Percentiles rank a stretch among this genome's conserved stretches.
These are phyloP conservation scores for Tachuris rubrigastra DNA, from an alignment of 2,113 vertebrate genomes.

Conservation along the genomic window DNA sequence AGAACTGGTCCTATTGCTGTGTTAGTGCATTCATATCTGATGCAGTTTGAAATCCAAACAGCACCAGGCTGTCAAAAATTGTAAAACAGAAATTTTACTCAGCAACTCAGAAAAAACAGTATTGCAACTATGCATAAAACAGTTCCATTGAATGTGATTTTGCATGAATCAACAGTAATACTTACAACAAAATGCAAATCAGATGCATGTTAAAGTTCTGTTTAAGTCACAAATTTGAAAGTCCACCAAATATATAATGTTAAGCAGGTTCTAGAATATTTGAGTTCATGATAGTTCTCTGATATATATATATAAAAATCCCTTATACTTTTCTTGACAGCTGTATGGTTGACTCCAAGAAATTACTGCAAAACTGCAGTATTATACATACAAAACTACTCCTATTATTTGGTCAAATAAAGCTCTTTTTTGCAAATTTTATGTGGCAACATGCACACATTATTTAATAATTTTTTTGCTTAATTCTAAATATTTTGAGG, in stretches of 20 bases:
- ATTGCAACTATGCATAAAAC: not conserved
- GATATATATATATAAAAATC: not conserved
- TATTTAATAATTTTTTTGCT: not conserved
- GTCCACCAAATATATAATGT: not conserved
- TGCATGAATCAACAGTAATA: not conserved
- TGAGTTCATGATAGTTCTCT: not conserved
- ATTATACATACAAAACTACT: not conserved
- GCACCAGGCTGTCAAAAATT: slow-evolving; percentile 75
- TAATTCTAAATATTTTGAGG: not conserved
- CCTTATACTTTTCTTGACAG: not conserved
- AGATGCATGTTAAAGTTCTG: not conserved
- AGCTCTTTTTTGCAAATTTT: not conserved
- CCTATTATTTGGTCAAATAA: not conserved
- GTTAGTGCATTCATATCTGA: slow-evolving; percentile 86
- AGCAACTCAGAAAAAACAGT: not conserved
- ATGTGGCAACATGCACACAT: not conserved
- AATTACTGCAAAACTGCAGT: no score
- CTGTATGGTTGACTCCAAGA: not conserved
- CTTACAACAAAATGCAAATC: not conserved
- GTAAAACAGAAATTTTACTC: not conserved
- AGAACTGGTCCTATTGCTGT: slow-evolving; percentile 86
- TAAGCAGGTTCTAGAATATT: not conserved
- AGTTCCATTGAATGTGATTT: not conserved
- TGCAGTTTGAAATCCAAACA: slow-evolving; percentile 88
- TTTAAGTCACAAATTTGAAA: not conserved